A percentile compares a stretch with the other conserved stretches of the same genome.
These are phyloP conservation scores for Lucilia cuprina DNA, from an alignment of 1,140 invertebrate species.

Conservation along the genomic window DNA sequence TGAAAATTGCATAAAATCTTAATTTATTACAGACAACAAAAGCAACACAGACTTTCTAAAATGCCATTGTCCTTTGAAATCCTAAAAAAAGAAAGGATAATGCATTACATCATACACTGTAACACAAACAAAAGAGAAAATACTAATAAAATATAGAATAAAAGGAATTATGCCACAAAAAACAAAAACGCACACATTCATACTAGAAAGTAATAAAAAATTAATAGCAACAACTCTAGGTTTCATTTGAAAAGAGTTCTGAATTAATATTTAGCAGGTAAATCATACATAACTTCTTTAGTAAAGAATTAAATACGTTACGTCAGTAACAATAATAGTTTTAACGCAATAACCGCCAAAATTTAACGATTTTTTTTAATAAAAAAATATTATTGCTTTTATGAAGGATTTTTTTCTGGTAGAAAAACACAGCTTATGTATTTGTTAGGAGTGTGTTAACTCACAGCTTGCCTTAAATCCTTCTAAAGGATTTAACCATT, in stretches of 20 bases:
- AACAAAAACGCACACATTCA: too few relatives aligned
- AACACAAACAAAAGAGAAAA: neutral
- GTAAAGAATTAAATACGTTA: neutral
- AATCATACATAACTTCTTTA: neutral
- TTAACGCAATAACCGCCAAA: slow-evolving; percentile 9
- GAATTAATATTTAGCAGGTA: neutral
- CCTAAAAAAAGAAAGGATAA: neutral
- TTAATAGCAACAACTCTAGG: neutral
- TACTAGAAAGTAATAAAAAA: neutral
- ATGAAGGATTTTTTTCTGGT: too few relatives aligned
- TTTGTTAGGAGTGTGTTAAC: neutral
- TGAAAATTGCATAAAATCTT: slow-evolving; percentile 18
- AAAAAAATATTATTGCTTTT: neutral
- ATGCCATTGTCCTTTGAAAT: slow-evolving; percentile 1
- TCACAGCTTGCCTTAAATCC: neutral
- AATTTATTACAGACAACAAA: neutral
- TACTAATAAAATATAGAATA: neutral
- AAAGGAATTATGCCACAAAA: neutral
- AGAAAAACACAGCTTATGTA: neutral
- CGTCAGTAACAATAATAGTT: neutral
- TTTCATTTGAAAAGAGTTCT: neutral
- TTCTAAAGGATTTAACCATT: neutral
- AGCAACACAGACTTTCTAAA: neutral
- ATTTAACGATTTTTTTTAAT: neutral
- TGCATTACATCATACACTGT: neutral